Percentiles rank a stretch among this genome's conserved stretches.
Conservation (phyloP, 2,888 invertebrate species). For the Diarsia dahlii region DNA sequence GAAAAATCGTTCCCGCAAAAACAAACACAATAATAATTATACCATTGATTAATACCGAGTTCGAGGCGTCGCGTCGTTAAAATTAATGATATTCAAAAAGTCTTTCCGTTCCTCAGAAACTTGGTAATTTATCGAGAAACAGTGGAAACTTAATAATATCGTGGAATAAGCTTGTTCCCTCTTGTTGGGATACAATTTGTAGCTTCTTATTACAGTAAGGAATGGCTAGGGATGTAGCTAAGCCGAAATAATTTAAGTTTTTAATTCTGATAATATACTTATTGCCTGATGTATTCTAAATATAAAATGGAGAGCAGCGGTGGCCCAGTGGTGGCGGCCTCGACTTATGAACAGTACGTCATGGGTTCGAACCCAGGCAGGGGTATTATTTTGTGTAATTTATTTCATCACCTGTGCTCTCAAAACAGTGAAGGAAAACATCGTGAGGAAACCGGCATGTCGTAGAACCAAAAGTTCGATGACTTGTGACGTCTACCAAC, state of each 20-base stretch:
- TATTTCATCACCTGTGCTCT: too few species aligned
- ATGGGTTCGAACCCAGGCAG: too few species aligned
- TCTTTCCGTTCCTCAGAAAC: conserved; percentile 70
- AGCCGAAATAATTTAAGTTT: background rate
- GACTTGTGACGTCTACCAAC: too few species aligned
- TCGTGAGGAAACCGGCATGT: too few species aligned
- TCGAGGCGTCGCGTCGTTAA: conserved; percentile 74
- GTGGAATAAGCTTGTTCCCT: conserved; percentile 52
- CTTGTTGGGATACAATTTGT: conserved; percentile 61
- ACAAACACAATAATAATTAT: conserved; percentile 59
- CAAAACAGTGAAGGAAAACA: too few species aligned
- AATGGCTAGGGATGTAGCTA: conserved; percentile 17
- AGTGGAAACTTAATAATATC: conserved; percentile 74
- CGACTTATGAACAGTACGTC: too few species aligned
- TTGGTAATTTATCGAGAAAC: conserved; percentile 81
- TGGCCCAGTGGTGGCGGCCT: too few species aligned
- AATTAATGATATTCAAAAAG: conserved; percentile 81
- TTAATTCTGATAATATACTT: background rate
- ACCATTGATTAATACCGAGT: conserved; percentile 73
- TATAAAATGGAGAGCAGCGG: too few species aligned
- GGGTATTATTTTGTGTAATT: too few species aligned
- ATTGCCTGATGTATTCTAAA: too few species aligned
- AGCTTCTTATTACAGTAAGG: conserved; percentile 37
- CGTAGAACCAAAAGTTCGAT: too few species aligned
- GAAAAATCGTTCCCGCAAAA: background rate